Percentiles rank a stretch among this genome's conserved stretches.
These are phyloP conservation scores for Idaea biselata DNA, from an alignment of 2,888 invertebrate genomes.

Conservation along the genomic window DNA sequence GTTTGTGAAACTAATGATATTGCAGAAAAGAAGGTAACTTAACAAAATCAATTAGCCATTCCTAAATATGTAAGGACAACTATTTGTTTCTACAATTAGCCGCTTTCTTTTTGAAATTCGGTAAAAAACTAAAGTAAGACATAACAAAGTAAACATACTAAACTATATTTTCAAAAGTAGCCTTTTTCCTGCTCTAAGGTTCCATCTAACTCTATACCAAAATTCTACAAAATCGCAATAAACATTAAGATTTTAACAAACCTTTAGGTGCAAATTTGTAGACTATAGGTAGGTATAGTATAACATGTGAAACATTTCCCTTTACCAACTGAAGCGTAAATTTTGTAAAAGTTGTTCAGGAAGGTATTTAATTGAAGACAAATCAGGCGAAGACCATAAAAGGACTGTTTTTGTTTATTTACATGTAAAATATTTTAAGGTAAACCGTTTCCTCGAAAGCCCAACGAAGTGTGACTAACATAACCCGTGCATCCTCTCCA, in stretches of 20 bases:
- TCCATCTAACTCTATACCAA: too few species aligned
- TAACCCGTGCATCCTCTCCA: slow-evolving; percentile 32
- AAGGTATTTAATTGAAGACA: slow-evolving; percentile 43
- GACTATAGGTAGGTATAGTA: not conserved
- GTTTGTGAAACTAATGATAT: not conserved
- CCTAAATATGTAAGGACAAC: too few species aligned
- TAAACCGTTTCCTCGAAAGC: slow-evolving; percentile 27
- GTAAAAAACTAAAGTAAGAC: too few species aligned
- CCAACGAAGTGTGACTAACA: slow-evolving; percentile 41
- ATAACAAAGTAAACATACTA: too few species aligned
- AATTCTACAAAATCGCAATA: too few species aligned
- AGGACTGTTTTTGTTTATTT: slow-evolving; percentile 36
- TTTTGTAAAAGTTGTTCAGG: slow-evolving; percentile 33
- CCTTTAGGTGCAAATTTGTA: not conserved
- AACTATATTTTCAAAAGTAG: too few species aligned
- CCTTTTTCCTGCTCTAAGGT: too few species aligned
- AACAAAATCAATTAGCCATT: too few species aligned
- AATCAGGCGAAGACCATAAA: slow-evolving; percentile 35
- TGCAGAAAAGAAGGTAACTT: not conserved
- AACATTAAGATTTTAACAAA: too few species aligned
- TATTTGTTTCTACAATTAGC: too few species aligned
- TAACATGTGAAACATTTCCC: slow-evolving; percentile 13
- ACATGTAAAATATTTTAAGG: slow-evolving; percentile 37
- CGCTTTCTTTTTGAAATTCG: too few species aligned
- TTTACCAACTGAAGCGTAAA: slow-evolving; percentile 32